Percentiles rank a stretch among this genome's conserved stretches.
These are phyloP conservation scores for Linepithema humile DNA, from an alignment of 1,140 invertebrate species.

Conservation along the genomic window DNA sequence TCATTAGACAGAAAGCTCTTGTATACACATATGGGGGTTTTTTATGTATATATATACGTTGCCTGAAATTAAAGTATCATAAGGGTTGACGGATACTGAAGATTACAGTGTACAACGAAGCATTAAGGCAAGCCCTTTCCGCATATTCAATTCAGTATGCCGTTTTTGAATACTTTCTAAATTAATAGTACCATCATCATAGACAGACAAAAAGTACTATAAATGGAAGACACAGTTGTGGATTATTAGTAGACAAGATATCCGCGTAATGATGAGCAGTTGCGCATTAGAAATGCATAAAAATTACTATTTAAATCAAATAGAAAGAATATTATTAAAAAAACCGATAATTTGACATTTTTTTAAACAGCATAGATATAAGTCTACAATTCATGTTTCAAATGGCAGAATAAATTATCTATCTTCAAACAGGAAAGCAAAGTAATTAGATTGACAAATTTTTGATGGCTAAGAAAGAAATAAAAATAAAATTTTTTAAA, in stretches of 20 bases:
- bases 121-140: constrained; percentile 46
- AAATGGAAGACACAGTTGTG: neutral
- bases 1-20: constrained; percentile 56
- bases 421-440: neutral
- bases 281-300: neutral
- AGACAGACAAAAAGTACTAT: neutral
- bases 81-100: constrained; percentile 25
- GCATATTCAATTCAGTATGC: constrained; percentile 13
- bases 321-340: neutral
- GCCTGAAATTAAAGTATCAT: constrained; percentile 49
- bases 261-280: neutral
- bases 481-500: neutral
- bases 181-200: constrained; percentile 32
- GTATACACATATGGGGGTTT: constrained; percentile 1
- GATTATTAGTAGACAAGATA: neutral
- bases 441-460: neutral
- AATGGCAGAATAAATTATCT: neutral
- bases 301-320: neutral
- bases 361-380: too few species aligned
- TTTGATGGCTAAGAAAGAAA: neutral
- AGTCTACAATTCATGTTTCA: neutral
- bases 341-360: too few species aligned
- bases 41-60: too few species aligned
- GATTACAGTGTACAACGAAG: constrained; percentile 58
- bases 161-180: constrained; percentile 22